These are phyloP conservation scores for Nephrocerus scutellatus DNA, from an alignment of 2,888 invertebrate genomes.

Conservation along the genomic window DNA sequence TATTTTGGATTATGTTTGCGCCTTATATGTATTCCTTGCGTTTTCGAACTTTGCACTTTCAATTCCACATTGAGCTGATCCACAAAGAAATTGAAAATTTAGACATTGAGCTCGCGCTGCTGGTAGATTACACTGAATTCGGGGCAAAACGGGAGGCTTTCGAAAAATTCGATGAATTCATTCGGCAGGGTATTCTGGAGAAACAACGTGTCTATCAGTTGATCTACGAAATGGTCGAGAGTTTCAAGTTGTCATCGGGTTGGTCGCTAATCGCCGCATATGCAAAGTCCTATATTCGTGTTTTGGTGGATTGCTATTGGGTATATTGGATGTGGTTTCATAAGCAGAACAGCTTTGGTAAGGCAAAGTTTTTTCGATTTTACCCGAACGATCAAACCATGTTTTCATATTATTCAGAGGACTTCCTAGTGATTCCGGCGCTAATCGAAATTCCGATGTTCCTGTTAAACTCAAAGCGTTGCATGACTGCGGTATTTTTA, in stretches of 20 bases:
- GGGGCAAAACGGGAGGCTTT: slow-evolving; percentile 1
- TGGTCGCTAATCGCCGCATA: slow-evolving; percentile 12
- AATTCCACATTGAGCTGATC: slow-evolving; percentile 14
- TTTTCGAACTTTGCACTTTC: slow-evolving; percentile 13
- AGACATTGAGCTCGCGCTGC: slow-evolving; percentile 11
- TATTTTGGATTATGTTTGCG: not conserved
- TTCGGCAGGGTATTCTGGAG: slow-evolving; percentile 6
- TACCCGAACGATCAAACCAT: no score
- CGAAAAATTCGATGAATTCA: slow-evolving; percentile 7
- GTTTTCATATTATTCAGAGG: no score
- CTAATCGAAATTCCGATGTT: slow-evolving; percentile 32
- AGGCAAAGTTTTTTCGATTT: no score
- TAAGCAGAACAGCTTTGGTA: no score
- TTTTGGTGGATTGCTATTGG: slow-evolving; percentile 19
- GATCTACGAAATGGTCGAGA: slow-evolving; percentile 13
- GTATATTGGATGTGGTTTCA: slow-evolving; percentile 13
- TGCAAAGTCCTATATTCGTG: slow-evolving; percentile 9
- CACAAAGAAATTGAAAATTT: slow-evolving; percentile 9
- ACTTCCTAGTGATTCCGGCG: slow-evolving; percentile 29
- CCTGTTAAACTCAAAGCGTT: slow-evolving; percentile 30
- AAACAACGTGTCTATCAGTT: slow-evolving; percentile 12
- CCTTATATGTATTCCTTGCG: slow-evolving; percentile 7
- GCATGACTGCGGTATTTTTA: slow-evolving; percentile 36
- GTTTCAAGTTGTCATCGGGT: slow-evolving; percentile 10
- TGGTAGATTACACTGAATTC: slow-evolving; percentile 14